Evolutionary conservation across 2,888 invertebrate genomes (phyloP).

Genomic region (Polyploca ridens): DNA sequence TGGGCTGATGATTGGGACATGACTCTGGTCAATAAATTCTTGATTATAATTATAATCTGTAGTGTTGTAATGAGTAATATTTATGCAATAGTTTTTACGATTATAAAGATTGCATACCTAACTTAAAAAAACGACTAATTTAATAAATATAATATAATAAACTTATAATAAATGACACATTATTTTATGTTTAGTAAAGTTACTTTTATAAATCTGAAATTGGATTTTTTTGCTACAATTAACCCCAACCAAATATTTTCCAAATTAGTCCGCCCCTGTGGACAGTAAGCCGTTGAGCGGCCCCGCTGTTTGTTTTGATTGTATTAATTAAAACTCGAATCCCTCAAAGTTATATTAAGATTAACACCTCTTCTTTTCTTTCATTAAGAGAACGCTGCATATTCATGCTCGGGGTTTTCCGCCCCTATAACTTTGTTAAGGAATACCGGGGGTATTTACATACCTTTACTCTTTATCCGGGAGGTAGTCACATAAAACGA

Average conservation of each 20-base stretch:
- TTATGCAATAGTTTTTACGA: no score
- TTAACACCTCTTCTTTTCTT: constrained; percentile 82
- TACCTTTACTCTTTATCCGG: constrained; percentile 41
- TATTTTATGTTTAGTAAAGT: no score
- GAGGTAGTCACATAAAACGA: neutral
- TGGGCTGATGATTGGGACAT: no score
- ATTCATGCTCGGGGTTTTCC: constrained; percentile 63
- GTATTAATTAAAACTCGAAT: constrained; percentile 81
- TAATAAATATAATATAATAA: no score
- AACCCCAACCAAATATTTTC: neutral
- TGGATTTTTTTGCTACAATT: neutral
- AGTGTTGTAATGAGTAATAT: no score
- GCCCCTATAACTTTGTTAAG: constrained; percentile 22
- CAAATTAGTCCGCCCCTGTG: constrained; percentile 48
- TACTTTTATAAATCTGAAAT: no score
- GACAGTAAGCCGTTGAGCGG: constrained; percentile 64
- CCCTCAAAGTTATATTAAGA: constrained; percentile 78
- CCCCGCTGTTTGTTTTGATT: constrained; percentile 81
- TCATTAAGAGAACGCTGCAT: constrained; percentile 66
- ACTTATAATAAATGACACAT: no score
- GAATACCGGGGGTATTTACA: constrained; percentile 30
- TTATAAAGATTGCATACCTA: no score
- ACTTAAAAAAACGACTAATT: no score
- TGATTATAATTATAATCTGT: no score
- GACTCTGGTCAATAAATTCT: no score